Evolutionary conservation across 2,888 invertebrate species (phyloP), one percentile per base, ranked within the genome.

Genomic region (Strigamia maritima): DNA sequence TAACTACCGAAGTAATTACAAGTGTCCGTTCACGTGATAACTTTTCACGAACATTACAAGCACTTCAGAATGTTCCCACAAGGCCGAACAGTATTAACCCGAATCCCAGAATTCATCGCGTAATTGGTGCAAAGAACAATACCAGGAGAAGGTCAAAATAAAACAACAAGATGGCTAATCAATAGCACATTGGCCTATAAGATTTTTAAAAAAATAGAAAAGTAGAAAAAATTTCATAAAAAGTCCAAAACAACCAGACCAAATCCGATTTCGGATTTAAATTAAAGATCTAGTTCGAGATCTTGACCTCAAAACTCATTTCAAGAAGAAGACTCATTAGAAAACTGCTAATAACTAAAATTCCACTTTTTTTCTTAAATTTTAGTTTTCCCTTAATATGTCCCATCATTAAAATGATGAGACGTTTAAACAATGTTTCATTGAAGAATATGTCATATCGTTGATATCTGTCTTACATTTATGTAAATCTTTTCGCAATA

Each of bases 71-170:
- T 70, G 70, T 70, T 70, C 70, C 24, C 70, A 70, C 70, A 70
- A 70, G 70, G 70, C 28, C 28, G 28, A 28, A 70, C 70, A 70
- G 70, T 70, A 70, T 70, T 70, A 70, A 70, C 70, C 70, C 14
- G 70, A 70, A 70, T 70, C 70, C 70, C 70, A 70, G 70, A 70
- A 70, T 70, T 70, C 70, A 70, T 70, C 70, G 70, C n/a, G 70
- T 70, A 70, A 70, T 70, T 70, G 70, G 70, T 70, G 26, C 70
- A 70, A n/a, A 70, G 70, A 70, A 70, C 70, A 70, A 70, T 70
- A 70, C 70, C 4, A 4, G 8, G 28, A 26, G 65, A 65, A 49
- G 70, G 70, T 70, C 70, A n/a, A 28, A 70, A 70, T 26, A 70
- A 26, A 70, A 70, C 70, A 70, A 28, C 70, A 70, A 70, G 70